These are phyloP conservation scores for Cherax quadricarinatus DNA, from an alignment of 1,140 invertebrate species.

Conservation along the genomic window DNA sequence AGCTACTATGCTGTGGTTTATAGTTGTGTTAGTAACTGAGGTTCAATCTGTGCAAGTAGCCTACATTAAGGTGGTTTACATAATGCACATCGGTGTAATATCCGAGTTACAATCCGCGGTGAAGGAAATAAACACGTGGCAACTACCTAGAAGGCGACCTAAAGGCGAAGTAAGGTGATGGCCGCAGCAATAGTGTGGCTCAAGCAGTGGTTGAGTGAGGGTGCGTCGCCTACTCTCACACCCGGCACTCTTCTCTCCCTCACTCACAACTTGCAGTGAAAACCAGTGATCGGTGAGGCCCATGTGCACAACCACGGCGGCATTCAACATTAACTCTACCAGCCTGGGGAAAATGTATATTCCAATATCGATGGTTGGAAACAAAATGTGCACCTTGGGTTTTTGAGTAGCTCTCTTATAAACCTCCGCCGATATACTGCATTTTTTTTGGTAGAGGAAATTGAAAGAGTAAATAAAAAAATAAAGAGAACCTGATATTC, in stretches of 20 bases:
- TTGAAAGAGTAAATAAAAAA: too few relatives aligned
- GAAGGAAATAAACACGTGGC: slow-evolving; percentile 38
- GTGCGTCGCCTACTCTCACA: background rate
- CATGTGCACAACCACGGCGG: background rate
- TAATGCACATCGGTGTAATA: background rate
- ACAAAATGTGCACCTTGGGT: background rate
- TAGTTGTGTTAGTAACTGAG: background rate
- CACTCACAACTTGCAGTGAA: slow-evolving; percentile 32
- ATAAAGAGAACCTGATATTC: too few relatives aligned
- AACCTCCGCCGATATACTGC: too few relatives aligned
- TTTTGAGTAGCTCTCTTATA: too few relatives aligned
- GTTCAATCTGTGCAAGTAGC: background rate
- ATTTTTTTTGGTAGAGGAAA: too few relatives aligned
- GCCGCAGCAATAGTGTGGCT: slow-evolving; percentile 55
- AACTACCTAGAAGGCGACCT: slow-evolving; percentile 55
- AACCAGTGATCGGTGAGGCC: slow-evolving; percentile 49
- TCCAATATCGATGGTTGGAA: background rate
- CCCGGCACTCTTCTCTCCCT: slow-evolving; percentile 21
- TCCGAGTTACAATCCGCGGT: background rate
- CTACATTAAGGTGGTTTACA: background rate
- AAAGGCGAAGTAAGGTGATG: slow-evolving; percentile 69
- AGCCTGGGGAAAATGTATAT: background rate
- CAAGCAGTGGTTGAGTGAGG: slow-evolving; percentile 32
- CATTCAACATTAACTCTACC: background rate
- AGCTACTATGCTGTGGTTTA: background rate